Conservation (phyloP, 2,113 vertebrate genomes). For the Alligator mississippiensis region DNA sequence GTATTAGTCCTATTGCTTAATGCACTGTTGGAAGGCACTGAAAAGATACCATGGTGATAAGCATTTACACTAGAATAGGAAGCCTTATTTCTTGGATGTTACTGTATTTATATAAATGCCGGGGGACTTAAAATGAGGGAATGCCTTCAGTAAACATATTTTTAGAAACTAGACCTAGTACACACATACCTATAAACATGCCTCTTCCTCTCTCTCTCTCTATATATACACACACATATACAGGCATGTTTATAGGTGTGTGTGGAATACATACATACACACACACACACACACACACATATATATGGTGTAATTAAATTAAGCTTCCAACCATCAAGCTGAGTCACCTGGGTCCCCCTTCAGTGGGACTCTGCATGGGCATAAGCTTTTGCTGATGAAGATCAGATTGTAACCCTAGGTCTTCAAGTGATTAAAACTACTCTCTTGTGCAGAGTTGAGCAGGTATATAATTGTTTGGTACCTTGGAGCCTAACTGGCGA, state of each 20-base stretch:
- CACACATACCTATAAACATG: neutral
- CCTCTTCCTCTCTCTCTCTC: too few species aligned
- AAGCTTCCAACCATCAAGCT: neutral
- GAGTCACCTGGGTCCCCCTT: neutral
- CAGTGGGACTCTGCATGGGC: rapidly evolving
- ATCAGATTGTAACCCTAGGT: neutral
- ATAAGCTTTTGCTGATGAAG: neutral
- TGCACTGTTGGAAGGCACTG: neutral
- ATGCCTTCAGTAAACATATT: neutral
- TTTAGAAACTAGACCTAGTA: neutral
- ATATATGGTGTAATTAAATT: neutral
- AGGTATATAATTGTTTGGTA: neutral
- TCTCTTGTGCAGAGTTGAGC: neutral
- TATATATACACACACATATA: rapidly evolving
- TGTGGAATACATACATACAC: too few species aligned
- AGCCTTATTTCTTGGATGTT: neutral
- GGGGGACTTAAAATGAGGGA: neutral
- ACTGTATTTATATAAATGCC: neutral
- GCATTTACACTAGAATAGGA: neutral
- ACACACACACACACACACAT: neutral
- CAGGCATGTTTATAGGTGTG: rapidly evolving
- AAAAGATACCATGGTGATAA: neutral
- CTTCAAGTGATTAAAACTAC: neutral
- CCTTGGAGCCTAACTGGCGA: neutral
- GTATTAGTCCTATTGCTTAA: too few species aligned